These are phyloP conservation scores for Drosophila lacicola DNA, from an alignment of 2,888 invertebrate genomes.

Conservation along the genomic window DNA sequence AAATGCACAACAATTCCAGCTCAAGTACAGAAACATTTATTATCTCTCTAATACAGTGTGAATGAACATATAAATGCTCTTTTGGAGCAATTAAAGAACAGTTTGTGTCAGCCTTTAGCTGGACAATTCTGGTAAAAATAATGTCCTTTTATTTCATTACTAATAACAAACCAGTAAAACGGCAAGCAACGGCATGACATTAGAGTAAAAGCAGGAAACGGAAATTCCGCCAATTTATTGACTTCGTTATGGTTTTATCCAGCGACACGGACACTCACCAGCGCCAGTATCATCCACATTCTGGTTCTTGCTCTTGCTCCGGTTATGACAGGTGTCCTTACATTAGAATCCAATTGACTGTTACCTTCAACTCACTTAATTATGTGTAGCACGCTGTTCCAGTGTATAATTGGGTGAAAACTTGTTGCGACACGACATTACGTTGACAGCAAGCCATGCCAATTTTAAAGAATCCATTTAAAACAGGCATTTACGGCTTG, in stretches of 20 bases:
- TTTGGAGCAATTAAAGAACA: conserved; percentile 19
- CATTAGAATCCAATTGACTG: conserved; percentile 3
- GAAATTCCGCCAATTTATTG: conserved; percentile 58
- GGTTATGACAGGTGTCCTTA: conserved; percentile 4
- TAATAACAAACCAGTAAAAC: conserved; percentile 14
- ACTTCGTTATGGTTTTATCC: conserved; percentile 41
- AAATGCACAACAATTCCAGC: conserved; percentile 6
- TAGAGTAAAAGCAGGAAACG: conserved; percentile 48
- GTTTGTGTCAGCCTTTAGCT: conserved; percentile 2
- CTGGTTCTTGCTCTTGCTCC: not conserved
- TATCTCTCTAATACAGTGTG: conserved; percentile 3
- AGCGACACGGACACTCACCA: conserved; percentile 20
- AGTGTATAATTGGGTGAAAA: conserved; percentile 24
- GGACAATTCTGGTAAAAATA: conserved; percentile 28
- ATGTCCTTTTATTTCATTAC: not conserved
- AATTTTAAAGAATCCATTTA: conserved; percentile 24
- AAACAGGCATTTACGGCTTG: not conserved
- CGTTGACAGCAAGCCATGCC: conserved; percentile 16
- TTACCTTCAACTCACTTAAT: conserved; percentile 13
- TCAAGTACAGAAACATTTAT: not conserved
- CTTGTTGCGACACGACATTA: conserved; percentile 25
- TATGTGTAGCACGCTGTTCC: conserved; percentile 35
- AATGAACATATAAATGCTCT: conserved; percentile 13
- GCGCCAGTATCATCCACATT: conserved; percentile 1
- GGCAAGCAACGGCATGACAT: conserved; percentile 33